Evolutionary conservation across 2,888 invertebrate species (phyloP), one percentile per base, ranked within the genome.

Genomic region (Papilio gigon): DNA sequence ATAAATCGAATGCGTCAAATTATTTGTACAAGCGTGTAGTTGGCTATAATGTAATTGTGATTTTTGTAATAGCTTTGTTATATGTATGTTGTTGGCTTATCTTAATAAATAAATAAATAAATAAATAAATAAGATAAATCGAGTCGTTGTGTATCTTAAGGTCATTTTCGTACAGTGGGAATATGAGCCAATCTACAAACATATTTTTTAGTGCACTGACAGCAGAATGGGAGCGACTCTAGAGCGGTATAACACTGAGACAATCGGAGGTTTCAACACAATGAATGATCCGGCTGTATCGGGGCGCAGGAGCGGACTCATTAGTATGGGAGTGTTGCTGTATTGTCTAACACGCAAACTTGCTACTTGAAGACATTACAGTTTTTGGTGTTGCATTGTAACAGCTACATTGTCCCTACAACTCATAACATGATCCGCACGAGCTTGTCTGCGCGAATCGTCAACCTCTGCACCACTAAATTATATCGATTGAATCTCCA

Each of bases 351-450:
- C 22, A 20, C 44, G 64, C 42, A 56, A 61, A 65, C 71, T 65
- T 59, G 65, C 35, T 67, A 62, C 71, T 65, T 56, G 64, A 68
- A 67, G 53, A 59, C 42, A 69, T 71, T 71, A 71, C 71, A 67
- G 72, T 74, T 74, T 71, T 74, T 74, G 70, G 69, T 66, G 69
- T 63, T 68, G 70, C 72, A 70, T 64, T 53, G 70, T 74, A 73
- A 75, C 73, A 58, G 73, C 56, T 63, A 73, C 73, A 74, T 74
- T 76, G 74, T 74, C 62, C 37, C 14, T 20, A 56, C 56, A 30
- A 33, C n/a, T n/a, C n/a, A n/a, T n/a, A n/a, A n/a, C n/a, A n/a
- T n/a, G n/a, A n/a, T n/a, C n/a, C n/a, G n/a, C n/a, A n/a, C n/a
- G n/a, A n/a, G n/a, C n/a, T n/a, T n/a, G n/a, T n/a, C n/a, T n/a